These are phyloP conservation scores for Menidia menidia DNA, from an alignment of 2,797 vertebrate species.

Conservation along the genomic window DNA sequence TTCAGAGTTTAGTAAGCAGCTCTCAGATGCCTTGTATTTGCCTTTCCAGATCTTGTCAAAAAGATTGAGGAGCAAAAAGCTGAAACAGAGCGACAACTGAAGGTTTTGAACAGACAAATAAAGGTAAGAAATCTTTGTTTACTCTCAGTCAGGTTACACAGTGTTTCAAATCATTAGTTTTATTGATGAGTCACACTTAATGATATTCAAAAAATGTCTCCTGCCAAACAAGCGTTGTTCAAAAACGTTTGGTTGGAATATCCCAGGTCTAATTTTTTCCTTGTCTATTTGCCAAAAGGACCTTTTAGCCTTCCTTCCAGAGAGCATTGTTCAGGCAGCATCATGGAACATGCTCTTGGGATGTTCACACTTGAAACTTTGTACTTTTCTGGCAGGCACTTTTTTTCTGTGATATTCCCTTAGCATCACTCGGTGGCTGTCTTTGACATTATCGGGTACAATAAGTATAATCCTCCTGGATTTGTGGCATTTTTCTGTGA, in stretches of 20 bases:
- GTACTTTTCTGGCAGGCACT: slow-evolving; percentile 24
- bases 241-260: slow-evolving; percentile 10
- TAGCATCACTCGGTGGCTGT: not conserved
- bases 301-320: slow-evolving; percentile 29
- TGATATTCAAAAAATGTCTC: not conserved
- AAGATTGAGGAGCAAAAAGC: slow-evolving; percentile 92
- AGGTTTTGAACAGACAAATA: slow-evolving; percentile 88
- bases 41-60: slow-evolving; percentile 86
- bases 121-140: slow-evolving; percentile 84
- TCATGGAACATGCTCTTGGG: slow-evolving; percentile 13
- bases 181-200: not conserved
- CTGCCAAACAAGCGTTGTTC: not conserved
- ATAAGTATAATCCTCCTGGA: not conserved
- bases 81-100: slow-evolving; percentile 91
- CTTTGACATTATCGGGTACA: slow-evolving; percentile 5
- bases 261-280: slow-evolving; percentile 20
- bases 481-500: not conserved
- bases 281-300: slow-evolving; percentile 18
- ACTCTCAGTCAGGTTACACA: not conserved
- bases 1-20: not conserved
- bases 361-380: slow-evolving; percentile 5
- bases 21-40: slow-evolving; percentile 38
- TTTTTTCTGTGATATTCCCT: slow-evolving; percentile 6
- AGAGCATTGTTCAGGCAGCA: slow-evolving; percentile 16
- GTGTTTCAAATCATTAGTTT: not conserved